Evolutionary conservation across 2,113 vertebrate genomes (phyloP), one percentile per base, ranked within the genome.

Genomic region (Chionodraco myersi): DNA sequence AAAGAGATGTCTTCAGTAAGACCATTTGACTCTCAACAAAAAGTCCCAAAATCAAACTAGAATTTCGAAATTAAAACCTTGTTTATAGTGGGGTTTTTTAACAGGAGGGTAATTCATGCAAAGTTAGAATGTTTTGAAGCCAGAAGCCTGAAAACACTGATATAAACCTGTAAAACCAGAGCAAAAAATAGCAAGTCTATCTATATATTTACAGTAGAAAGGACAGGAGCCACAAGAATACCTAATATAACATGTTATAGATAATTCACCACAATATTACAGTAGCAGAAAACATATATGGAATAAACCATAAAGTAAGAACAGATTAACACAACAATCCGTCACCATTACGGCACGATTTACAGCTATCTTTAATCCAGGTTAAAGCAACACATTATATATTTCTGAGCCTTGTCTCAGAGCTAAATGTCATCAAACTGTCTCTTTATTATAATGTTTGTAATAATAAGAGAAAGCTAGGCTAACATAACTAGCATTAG

Each of bases 401-500:
- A 13, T 56, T 7, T 10, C 0, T 44, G 16, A 10, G 9, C 62
- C 5, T 47, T 30, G 7, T n/a, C 7, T 26, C 8, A 21, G 4
- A 2, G 49, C 18, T 67, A 45, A 41, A 64, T 26, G 34, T 23
- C 49, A 47, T 48, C 13, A 62, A 2, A 71, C 6, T 9, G 1
- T 0, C 13, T 59, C 9, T n/a, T 57, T 16, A 0, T 4, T 10
- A 6, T 48, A 10, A 45, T 52, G 36, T 65, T 75, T 64, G 10
- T 18, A 16, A 3, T 18, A 0, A 60, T 64, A 48, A 53, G 34
- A 3, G 13, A 18, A 4, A 49, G 36, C 36, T 51, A 66, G 34
- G 44, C 23, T 34, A 54, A 14, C 52, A 57, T n/a, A 73, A 41
- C 45, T 57, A 68, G 49, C 77, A 21, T 26, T 79, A 75, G 80